Evolutionary conservation across 2,797 vertebrate species (phyloP).

Genomic region (Geotrypetes seraphini): DNA sequence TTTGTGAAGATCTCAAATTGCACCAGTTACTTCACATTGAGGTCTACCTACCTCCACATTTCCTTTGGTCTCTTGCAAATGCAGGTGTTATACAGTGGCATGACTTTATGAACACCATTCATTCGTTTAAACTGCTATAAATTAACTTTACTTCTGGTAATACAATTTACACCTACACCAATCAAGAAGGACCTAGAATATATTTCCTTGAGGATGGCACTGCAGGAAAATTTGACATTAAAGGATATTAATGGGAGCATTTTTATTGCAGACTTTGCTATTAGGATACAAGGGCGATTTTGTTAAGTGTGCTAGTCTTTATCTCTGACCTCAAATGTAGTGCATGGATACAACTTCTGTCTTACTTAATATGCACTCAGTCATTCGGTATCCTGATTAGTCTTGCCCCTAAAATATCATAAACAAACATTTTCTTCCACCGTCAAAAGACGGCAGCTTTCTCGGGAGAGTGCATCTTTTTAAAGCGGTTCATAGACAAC

Average conservation of each 20-base stretch:
- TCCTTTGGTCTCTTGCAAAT: conserved; percentile 4
- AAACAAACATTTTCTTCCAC: no score
- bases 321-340: not conserved
- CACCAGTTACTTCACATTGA: conserved; percentile 20
- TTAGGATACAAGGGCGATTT: conserved; percentile 1
- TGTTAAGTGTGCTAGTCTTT: not conserved
- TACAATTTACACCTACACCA: conserved; percentile 10
- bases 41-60: conserved; percentile 21
- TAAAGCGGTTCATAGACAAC: no score
- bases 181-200: not conserved
- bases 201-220: not conserved
- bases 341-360: not conserved
- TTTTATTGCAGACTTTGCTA: conserved; percentile 4
- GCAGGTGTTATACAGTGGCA: conserved; percentile 12
- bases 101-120: conserved; percentile 10
- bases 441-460: no score
- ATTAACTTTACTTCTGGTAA: conserved; percentile 5
- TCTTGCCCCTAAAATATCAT: no score
- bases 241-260: not conserved
- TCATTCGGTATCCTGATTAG: no score
- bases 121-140: conserved; percentile 3
- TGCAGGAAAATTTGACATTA: conserved; percentile 3
- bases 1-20: conserved; percentile 27
- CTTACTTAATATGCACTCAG: not conserved
- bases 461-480: no score